phyloP scores from a whole-genome alignment of 2,113 vertebrate genomes.

The Cathartes aura region DNA sequence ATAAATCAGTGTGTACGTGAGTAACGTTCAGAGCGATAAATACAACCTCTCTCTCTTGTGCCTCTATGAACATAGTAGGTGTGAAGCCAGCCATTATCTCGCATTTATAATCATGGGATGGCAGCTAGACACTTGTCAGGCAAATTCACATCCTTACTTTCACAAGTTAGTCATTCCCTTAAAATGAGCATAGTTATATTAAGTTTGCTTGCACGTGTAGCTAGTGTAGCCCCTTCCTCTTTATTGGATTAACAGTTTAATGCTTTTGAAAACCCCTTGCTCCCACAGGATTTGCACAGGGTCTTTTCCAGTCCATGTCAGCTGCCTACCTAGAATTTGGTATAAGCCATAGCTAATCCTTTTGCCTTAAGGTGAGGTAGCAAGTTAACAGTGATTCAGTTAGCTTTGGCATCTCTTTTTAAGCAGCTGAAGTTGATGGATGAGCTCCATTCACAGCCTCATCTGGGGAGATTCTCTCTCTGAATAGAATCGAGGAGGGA shows the following conservation, averaged over 20 bases:
- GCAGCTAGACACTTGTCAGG: background rate
- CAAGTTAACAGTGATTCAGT: background rate
- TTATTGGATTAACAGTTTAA: background rate
- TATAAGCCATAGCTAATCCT: background rate
- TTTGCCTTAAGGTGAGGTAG: background rate
- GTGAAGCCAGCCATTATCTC: background rate
- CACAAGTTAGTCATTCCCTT: background rate
- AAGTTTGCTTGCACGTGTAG: background rate
- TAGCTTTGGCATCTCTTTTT: background rate
- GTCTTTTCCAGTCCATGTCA: background rate
- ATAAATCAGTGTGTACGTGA: background rate
- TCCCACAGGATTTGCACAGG: background rate
- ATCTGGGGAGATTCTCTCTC: background rate
- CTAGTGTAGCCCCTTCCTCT: background rate
- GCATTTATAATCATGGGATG: background rate
- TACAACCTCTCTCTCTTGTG: background rate
- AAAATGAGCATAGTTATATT: background rate
- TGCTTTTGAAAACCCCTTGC: background rate
- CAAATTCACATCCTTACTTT: background rate
- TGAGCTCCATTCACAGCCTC: background rate
- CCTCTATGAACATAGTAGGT: background rate
- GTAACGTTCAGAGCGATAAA: background rate
- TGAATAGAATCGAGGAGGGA: fast-evolving
- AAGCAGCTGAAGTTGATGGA: background rate
- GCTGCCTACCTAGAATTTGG: background rate